Base-by-base conservation (phyloP, 2,888 invertebrate genomes). In the Orthosia gracilis region DNA sequence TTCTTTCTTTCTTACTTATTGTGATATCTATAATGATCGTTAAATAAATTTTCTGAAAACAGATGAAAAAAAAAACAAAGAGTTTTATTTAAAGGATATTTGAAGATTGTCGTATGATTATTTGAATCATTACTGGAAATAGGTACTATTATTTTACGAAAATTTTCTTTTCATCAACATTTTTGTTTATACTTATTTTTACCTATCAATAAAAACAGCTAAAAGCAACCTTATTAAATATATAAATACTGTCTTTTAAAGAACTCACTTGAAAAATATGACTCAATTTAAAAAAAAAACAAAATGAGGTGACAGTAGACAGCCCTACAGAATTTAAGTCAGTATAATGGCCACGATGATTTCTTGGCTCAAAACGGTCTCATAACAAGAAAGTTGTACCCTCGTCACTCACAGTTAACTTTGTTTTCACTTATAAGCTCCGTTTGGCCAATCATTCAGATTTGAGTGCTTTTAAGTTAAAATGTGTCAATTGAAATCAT, bases 311-410 rank as follows among this genome's bases (percentile, higher is more conserved):
- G 66, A 59, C 40, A 58, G 21, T 31, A 21, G 89, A n/a, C 91
- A 94, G 54, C 94, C 95, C 94, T 94, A 75, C 67, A 70, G 69
- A 76, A 80, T 85, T 87, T 85, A 88, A 85, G 83, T 84, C 87
- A 71, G 85, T 87, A 89, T 94, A 94, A 95, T 94, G 87, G 90
- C 85, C 87, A 92, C 91, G 94, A 94, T 94, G 95, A 96, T 95
- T 94, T 94, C 94, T 92, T 92, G 91, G 91, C 93, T 92, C 90
- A 91, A 91, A 93, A 90, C 91, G 90, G 88, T 91, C 91, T 93
- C 93, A 94, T 93, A 93, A 94, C 92, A 91, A 90, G 89, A 87
- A 90, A 90, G 86, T 91, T 89, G 66, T 89, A 91, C 93, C 93
- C 93, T 93, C 93, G 92, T 93, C 94, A 92, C 90, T 90, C 85